These are phyloP conservation scores for Bemisia tabaci DNA, from an alignment of 1,140 invertebrate genomes.

Conservation along the genomic window DNA sequence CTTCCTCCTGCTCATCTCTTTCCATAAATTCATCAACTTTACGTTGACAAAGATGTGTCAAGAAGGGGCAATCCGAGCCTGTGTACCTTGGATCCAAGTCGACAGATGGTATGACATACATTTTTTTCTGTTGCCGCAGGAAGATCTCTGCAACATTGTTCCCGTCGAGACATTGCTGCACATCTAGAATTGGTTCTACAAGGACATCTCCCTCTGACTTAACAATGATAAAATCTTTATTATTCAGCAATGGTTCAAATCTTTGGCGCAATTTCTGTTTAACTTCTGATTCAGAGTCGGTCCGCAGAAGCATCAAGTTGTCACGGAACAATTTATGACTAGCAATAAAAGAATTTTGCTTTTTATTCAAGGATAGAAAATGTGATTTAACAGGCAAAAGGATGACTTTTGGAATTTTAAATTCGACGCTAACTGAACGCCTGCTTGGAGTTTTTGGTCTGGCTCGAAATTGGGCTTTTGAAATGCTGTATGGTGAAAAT, in stretches of 20 bases:
- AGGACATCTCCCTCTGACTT: neutral
- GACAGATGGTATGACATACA: neutral
- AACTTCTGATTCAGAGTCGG: neutral
- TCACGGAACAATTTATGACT: neutral
- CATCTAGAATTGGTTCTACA: neutral
- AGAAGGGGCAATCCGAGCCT: too few relatives aligned
- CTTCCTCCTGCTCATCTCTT: too few relatives aligned
- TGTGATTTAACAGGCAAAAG: neutral
- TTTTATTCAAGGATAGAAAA: neutral
- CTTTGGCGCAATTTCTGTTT: neutral
- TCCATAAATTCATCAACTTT: too few relatives aligned
- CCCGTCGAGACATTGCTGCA: neutral
- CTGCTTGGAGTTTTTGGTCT: too few relatives aligned
- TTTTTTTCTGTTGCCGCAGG: neutral
- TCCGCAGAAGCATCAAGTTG: neutral
- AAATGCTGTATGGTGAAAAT: too few relatives aligned
- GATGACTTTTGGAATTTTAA: neutral
- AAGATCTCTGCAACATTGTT: neutral
- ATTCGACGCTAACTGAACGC: too few relatives aligned
- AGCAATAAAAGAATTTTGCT: neutral
- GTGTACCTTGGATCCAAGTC: neutral
- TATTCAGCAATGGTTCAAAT: neutral
- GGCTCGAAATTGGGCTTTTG: too few relatives aligned
- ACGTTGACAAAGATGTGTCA: too few relatives aligned
- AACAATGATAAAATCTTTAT: neutral